Conservation (phyloP, 1,140 invertebrate genomes). For the Pissodes strobi region DNA sequence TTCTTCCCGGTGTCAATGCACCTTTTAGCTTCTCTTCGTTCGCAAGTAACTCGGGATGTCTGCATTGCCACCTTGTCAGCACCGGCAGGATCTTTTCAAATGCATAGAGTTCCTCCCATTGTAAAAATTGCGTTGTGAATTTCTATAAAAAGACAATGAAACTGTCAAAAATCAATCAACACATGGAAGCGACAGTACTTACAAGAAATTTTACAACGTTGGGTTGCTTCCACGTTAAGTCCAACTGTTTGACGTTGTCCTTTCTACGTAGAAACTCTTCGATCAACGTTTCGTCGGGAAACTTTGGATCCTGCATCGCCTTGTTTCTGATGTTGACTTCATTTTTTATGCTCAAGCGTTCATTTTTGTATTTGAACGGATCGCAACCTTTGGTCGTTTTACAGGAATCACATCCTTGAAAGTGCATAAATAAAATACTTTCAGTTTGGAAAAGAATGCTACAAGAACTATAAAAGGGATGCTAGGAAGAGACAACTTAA, state of each 20-base stretch:
- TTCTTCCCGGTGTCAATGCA: slow-evolving; percentile 58
- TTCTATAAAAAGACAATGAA: slow-evolving; percentile 57
- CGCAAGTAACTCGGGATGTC: slow-evolving; percentile 51
- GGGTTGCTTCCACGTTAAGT: slow-evolving; percentile 68
- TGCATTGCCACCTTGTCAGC: slow-evolving; percentile 72
- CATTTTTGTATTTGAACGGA: slow-evolving; percentile 62
- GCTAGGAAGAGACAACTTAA: too few species aligned
- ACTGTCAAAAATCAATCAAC: background rate
- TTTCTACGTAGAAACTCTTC: slow-evolving; percentile 71
- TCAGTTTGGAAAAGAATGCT: background rate
- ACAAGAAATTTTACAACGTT: slow-evolving; percentile 72
- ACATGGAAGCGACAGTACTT: slow-evolving; percentile 49
- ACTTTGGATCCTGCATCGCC: slow-evolving; percentile 66
- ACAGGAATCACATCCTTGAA: slow-evolving; percentile 64
- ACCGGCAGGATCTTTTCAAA: slow-evolving; percentile 79
- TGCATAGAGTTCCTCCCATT: slow-evolving; percentile 77
- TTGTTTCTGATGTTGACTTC: slow-evolving; percentile 73
- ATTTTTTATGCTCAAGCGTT: slow-evolving; percentile 64
- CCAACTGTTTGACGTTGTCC: slow-evolving; percentile 57
- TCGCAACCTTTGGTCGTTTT: slow-evolving; percentile 64
- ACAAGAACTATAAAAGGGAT: background rate
- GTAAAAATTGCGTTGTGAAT: slow-evolving; percentile 67
- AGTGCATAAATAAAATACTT: background rate
- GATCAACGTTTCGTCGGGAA: slow-evolving; percentile 75
- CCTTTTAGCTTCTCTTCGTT: slow-evolving; percentile 32